phyloP scores from a whole-genome alignment of 2,888 invertebrate species.

The Cataglyphis cursor region DNA sequence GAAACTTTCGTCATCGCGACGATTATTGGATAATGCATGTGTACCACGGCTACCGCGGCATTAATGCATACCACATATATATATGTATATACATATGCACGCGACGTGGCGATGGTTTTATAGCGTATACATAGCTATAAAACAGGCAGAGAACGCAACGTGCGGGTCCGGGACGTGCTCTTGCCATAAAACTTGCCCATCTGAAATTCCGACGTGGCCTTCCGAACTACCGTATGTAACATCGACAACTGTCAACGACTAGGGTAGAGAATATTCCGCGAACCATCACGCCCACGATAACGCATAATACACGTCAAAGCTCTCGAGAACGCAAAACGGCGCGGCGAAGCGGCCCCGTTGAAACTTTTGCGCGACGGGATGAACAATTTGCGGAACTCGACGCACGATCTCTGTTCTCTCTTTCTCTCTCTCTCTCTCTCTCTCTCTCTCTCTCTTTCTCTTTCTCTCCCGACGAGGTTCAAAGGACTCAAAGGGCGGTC shows the following conservation, averaged over 20 bases:
- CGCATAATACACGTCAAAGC: slow-evolving; percentile 54
- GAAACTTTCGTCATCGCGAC: slow-evolving; percentile 52
- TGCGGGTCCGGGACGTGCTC: neutral
- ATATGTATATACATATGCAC: neutral
- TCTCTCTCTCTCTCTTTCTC: neutral
- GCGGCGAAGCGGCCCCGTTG: slow-evolving; percentile 20
- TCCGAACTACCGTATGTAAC: neutral
- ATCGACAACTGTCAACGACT: slow-evolving; percentile 18
- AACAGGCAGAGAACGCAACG: neutral
- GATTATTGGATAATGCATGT: slow-evolving; percentile 46
- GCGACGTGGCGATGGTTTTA: neutral
- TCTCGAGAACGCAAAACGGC: slow-evolving; percentile 24
- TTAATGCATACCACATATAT: neutral
- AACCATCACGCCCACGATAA: slow-evolving; percentile 30
- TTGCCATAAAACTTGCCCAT: slow-evolving; percentile 17
- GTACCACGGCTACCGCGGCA: slow-evolving; percentile 17
- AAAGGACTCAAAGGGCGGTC: slow-evolving; percentile 48
- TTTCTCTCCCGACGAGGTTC: slow-evolving; percentile 10
- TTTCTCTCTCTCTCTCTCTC: neutral
- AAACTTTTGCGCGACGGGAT: slow-evolving; percentile 45
- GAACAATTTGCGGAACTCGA: slow-evolving; percentile 54
- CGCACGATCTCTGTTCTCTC: slow-evolving; percentile 26
- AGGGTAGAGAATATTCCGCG: slow-evolving; percentile 22
- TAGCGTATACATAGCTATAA: neutral
- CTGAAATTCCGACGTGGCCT: slow-evolving; percentile 23